Evolutionary conservation across 2,797 vertebrate genomes (phyloP).

Genomic region (Gallinago stenura): DNA sequence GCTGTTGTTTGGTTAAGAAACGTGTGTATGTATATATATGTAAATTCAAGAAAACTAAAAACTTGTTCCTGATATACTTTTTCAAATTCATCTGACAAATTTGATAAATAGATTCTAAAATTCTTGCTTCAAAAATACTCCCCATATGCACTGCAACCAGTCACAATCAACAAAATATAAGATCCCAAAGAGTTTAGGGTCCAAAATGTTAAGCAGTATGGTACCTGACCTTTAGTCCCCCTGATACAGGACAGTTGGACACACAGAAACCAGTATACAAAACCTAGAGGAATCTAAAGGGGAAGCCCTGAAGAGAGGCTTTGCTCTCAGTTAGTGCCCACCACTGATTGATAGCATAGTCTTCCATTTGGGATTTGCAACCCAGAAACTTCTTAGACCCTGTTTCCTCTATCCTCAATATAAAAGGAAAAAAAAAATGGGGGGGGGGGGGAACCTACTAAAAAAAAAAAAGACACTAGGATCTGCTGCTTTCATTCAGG

Average conservation of each 20-base stretch:
- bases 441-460: too few relatives aligned
- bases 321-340: neutral
- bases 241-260: neutral
- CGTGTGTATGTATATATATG: accelerated
- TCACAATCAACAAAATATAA: neutral
- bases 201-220: neutral
- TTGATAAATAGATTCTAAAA: neutral
- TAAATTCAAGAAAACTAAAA: neutral
- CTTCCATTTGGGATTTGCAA: neutral
- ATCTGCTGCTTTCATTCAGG: neutral
- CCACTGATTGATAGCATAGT: neutral
- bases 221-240: neutral
- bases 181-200: neutral
- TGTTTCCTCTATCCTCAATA: neutral
- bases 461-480: neutral
- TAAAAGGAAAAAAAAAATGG: neutral
- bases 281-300: neutral
- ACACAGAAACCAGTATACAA: neutral
- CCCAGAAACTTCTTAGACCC: neutral
- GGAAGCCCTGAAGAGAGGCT: neutral
- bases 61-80: neutral
- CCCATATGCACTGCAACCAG: neutral
- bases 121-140: neutral
- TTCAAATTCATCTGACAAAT: neutral
- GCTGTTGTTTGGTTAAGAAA: neutral